Conservation (phyloP, 2,797 vertebrate genomes). For the Channa striata region DNA sequence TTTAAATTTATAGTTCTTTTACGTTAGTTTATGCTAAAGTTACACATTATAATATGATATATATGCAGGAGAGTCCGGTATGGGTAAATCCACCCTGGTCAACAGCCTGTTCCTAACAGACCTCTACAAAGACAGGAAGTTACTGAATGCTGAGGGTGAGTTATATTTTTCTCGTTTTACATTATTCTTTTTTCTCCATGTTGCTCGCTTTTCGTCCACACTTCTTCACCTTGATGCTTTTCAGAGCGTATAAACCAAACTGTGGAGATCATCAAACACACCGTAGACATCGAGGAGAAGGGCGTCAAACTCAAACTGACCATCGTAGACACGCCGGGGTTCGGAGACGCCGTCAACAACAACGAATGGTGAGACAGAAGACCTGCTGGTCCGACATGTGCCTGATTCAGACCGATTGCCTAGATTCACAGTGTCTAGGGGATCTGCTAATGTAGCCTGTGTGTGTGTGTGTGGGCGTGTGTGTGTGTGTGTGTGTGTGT, state of each 20-base stretch:
- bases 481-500: constrained; percentile 57
- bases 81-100: constrained; percentile 89
- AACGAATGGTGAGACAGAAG: constrained; percentile 91
- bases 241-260: constrained; percentile 96
- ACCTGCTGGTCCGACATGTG: background rate
- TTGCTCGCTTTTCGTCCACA: background rate
- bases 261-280: constrained; percentile 97
- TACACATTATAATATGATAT: background rate
- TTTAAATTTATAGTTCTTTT: background rate
- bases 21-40: background rate
- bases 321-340: constrained; percentile 97
- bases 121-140: constrained; percentile 89
- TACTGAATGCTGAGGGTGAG: constrained; percentile 88
- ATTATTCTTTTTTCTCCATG: background rate
- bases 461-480: constrained; percentile 49
- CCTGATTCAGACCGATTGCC: background rate
- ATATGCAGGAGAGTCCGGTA: constrained; percentile 85
- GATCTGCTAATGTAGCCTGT: constrained; percentile 19
- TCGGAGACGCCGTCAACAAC: constrained; percentile 98
- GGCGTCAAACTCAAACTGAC: constrained; percentile 98
- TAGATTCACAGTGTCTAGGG: background rate
- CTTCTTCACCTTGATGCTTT: constrained; percentile 6
- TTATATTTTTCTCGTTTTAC: background rate
- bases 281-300: constrained; percentile 98
- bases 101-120: constrained; percentile 90